phyloP scores from a whole-genome alignment of 2,797 vertebrate species.

The Geotrypetes seraphini region DNA sequence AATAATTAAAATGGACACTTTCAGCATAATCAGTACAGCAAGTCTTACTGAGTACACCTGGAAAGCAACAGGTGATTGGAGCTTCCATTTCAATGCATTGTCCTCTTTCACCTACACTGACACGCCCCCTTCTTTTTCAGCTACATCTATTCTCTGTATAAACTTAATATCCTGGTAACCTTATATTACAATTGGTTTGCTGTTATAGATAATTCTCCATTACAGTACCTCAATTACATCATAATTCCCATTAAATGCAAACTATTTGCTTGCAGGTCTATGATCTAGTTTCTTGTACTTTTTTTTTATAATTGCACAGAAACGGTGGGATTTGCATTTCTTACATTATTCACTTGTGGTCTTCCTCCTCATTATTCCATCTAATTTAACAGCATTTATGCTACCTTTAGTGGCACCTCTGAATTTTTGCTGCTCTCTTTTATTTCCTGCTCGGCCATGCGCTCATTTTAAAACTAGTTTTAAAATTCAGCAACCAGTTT shows the following conservation, averaged over 20 bases:
- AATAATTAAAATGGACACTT: no score
- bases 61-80: no score
- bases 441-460: neutral
- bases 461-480: no score
- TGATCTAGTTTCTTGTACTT: slow-evolving; percentile 2
- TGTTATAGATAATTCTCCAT: neutral
- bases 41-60: no score
- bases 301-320: neutral
- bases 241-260: neutral
- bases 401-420: no score
- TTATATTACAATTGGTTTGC: neutral
- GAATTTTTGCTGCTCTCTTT: neutral
- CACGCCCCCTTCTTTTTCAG: neutral
- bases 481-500: no score
- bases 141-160: neutral
- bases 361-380: no score
- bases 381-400: no score
- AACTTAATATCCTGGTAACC: slow-evolving; percentile 5
- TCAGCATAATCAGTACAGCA: no score
- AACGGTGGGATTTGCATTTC: neutral
- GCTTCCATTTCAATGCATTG: neutral
- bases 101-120: neutral
- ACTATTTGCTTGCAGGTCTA: neutral
- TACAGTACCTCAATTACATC: neutral
- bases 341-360: no score